Conservation (phyloP, 2,797 vertebrate species). For the Crocodylus rhombifer region DNA sequence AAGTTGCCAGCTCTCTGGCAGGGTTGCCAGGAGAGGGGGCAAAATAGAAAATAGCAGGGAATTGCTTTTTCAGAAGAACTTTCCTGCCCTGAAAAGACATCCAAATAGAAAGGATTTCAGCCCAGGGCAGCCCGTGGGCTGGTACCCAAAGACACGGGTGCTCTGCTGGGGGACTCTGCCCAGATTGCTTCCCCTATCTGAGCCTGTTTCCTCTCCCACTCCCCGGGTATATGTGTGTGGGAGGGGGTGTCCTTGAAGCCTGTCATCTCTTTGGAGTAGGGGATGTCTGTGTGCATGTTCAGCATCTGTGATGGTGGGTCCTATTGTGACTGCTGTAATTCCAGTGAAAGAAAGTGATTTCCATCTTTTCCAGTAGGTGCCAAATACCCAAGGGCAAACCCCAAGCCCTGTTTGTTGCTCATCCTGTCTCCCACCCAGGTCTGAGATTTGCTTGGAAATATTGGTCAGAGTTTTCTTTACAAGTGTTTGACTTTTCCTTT, state of each 20-base stretch:
- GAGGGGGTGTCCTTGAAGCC: too few relatives aligned
- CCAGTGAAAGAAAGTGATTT: neutral
- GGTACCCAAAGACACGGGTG: neutral
- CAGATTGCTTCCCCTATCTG: neutral
- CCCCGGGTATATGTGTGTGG: neutral
- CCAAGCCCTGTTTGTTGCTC: neutral
- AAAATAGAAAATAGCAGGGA: neutral
- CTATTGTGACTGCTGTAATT: too few relatives aligned
- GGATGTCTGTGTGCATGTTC: too few relatives aligned
- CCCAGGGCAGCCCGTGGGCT: neutral
- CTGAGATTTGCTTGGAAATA: neutral
- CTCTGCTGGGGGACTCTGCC: neutral
- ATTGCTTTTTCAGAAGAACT: neutral
- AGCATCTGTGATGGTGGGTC: too few relatives aligned
- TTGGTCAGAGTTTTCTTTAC: neutral
- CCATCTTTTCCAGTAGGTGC: neutral
- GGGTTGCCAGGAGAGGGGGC: accelerated
- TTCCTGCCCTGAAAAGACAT: neutral
- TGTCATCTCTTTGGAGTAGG: too few relatives aligned
- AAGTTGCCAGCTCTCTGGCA: neutral
- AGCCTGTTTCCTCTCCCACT: neutral
- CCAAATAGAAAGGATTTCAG: neutral
- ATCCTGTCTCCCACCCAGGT: neutral
- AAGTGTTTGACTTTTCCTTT: neutral
- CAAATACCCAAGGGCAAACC: neutral